phyloP scores from a whole-genome alignment of 2,888 invertebrate species.

The Microctonus hyperodae region DNA sequence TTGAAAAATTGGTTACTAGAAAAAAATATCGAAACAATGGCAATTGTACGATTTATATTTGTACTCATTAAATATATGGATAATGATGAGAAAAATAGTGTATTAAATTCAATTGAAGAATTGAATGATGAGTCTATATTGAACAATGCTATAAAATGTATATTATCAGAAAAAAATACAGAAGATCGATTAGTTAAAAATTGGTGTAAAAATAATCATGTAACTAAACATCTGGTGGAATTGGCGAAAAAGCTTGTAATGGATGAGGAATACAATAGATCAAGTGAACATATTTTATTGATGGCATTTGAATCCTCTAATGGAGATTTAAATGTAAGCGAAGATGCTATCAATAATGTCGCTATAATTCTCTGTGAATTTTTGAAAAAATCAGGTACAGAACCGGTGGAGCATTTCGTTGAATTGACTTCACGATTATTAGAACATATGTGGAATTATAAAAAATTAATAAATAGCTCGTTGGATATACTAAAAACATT shows the following conservation, averaged over 20 bases:
- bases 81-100: slow-evolving; percentile 65
- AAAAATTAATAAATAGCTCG: slow-evolving; percentile 40
- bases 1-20: slow-evolving; percentile 66
- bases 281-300: slow-evolving; percentile 44
- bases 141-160: slow-evolving; percentile 48
- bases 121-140: slow-evolving; percentile 45
- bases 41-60: slow-evolving; percentile 72
- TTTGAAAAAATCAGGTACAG: slow-evolving; percentile 43
- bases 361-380: slow-evolving; percentile 60
- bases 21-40: slow-evolving; percentile 65
- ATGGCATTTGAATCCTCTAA: slow-evolving; percentile 52
- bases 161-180: slow-evolving; percentile 64
- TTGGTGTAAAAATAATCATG: slow-evolving; percentile 63
- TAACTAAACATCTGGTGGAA: slow-evolving; percentile 62
- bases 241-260: slow-evolving; percentile 50
- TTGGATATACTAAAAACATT: slow-evolving; percentile 49
- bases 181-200: slow-evolving; percentile 59
- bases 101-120: slow-evolving; percentile 68
- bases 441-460: slow-evolving; percentile 46
- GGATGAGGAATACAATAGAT: slow-evolving; percentile 34
- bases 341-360: slow-evolving; percentile 60
- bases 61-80: slow-evolving; percentile 67
- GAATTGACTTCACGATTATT: slow-evolving; percentile 46
- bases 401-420: slow-evolving; percentile 36
- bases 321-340: slow-evolving; percentile 62